These are phyloP conservation scores for Equus quagga DNA, from an alignment of 2,113 vertebrate species.

Conservation along the genomic window DNA sequence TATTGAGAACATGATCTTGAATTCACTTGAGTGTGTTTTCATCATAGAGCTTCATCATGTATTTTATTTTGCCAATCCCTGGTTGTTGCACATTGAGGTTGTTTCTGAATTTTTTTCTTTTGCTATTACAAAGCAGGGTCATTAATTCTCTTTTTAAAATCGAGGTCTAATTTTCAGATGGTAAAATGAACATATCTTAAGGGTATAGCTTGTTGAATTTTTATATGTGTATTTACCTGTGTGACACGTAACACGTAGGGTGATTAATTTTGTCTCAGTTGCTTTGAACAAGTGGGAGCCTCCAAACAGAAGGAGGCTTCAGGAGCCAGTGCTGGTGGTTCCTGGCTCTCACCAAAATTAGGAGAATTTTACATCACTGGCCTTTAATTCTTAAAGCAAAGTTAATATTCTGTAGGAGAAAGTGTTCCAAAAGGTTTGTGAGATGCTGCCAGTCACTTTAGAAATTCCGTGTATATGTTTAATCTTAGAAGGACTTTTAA, in stretches of 20 bases:
- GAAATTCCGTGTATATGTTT: not conserved
- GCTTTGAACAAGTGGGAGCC: not conserved
- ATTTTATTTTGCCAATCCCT: slow-evolving; percentile 19
- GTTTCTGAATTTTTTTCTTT: slow-evolving; percentile 32
- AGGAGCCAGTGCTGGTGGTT: not conserved
- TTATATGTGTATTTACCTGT: not conserved
- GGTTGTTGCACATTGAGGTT: not conserved
- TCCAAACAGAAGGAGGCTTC: not conserved
- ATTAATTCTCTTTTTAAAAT: not conserved
- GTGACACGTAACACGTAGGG: not conserved
- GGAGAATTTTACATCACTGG: not conserved
- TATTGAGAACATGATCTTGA: slow-evolving; percentile 24
- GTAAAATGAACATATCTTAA: not conserved
- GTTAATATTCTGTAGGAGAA: not conserved
- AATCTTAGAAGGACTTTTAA: slow-evolving; percentile 15
- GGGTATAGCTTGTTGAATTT: not conserved
- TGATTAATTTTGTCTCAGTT: not conserved
- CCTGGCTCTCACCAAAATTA: not conserved
- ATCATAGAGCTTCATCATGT: not conserved
- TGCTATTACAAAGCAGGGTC: not conserved
- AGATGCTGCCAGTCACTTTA: not conserved
- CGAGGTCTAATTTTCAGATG: not conserved
- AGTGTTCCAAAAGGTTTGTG: not conserved
- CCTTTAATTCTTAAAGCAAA: slow-evolving; percentile 1
- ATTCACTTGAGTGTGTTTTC: not conserved